Base-by-base conservation (phyloP, 2,113 vertebrate species). In the Thermophis baileyi region DNA sequence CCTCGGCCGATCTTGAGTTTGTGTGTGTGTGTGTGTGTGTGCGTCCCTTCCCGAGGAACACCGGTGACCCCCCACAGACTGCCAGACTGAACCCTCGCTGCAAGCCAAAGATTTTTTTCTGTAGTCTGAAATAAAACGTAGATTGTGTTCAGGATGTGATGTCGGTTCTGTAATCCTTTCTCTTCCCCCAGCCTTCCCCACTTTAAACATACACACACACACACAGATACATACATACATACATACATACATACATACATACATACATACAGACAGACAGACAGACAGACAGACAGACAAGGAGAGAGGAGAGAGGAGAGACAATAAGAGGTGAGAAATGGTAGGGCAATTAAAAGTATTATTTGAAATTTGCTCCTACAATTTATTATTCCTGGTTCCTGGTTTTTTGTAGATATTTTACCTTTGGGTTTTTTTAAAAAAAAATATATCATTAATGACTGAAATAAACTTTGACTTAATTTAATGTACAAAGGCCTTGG, bases 71-170 rank as follows among this genome's bases (percentile, higher is more conserved):
- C 20, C 22, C 95, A 97, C 97, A 97, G 97, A 97, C 97, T 97
- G 98, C 98, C 97, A 98, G 97, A 96, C 98, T 97, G 97, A 98
- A 96, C 98, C 97, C 97, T 98, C 98, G 98, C 98, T 98, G 98
- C 98, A 99, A 99, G 98, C 99, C 99, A 99, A 99, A 99, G 99
- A 99, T 99, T 99, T 99, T 98, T 93, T 93, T 90, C 98, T 98
- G 98, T 99, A 98, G 99, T 99, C 98, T 99, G 98, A 98, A 99
- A 99, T 99, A 99, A 99, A 98, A 97, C 98, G 97, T 98, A 97
- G 97, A 98, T 97, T 98, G 98, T 98, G 98, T 98, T 98, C 97
- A 98, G 96, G 96, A 97, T 93, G 49, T 93, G 8, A 92, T 93
- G 85, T 94, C 95, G 94, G 2, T 88, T 47, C 91, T 96, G 94